Evolutionary conservation across 2,888 invertebrate genomes (phyloP).

Genomic region (Eristalis arbustorum): DNA sequence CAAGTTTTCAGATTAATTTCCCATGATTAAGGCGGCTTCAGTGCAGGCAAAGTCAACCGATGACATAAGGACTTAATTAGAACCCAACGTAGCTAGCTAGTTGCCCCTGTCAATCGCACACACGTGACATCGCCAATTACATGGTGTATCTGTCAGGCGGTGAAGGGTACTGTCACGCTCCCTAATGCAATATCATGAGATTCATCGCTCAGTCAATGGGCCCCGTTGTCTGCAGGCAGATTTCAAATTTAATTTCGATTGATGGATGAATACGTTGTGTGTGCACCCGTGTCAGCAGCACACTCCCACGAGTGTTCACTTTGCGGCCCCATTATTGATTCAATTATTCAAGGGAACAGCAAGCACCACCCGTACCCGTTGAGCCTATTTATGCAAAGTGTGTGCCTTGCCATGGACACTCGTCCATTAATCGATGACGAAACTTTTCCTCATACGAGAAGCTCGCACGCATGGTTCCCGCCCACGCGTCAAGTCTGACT

Average conservation of each 20-base stretch:
- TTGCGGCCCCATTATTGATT: conserved; percentile 51
- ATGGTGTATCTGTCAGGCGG: background rate
- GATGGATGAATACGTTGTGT: conserved; percentile 49
- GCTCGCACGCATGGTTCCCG: background rate
- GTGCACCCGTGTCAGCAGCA: conserved; percentile 47
- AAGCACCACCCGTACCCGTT: conserved; percentile 7
- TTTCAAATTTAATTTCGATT: conserved; percentile 51
- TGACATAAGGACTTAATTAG: conserved; percentile 10
- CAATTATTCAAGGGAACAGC: conserved; percentile 55
- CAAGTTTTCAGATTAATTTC: background rate
- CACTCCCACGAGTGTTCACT: conserved; percentile 42
- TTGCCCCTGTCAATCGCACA: conserved; percentile 1
- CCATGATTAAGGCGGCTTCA: background rate
- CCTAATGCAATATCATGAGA: conserved; percentile 29
- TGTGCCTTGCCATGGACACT: background rate
- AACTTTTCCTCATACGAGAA: background rate
- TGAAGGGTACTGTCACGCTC: background rate
- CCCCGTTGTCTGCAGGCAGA: background rate
- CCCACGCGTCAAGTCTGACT: background rate
- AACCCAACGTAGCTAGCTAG: background rate
- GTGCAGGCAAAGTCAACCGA: background rate
- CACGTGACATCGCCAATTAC: conserved; percentile 17
- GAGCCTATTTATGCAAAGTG: conserved; percentile 26
- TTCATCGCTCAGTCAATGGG: conserved; percentile 26
- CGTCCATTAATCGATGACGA: conserved; percentile 18